Evolutionary conservation across 2,113 vertebrate genomes (phyloP).

Genomic region (Lamprotornis superbus): DNA sequence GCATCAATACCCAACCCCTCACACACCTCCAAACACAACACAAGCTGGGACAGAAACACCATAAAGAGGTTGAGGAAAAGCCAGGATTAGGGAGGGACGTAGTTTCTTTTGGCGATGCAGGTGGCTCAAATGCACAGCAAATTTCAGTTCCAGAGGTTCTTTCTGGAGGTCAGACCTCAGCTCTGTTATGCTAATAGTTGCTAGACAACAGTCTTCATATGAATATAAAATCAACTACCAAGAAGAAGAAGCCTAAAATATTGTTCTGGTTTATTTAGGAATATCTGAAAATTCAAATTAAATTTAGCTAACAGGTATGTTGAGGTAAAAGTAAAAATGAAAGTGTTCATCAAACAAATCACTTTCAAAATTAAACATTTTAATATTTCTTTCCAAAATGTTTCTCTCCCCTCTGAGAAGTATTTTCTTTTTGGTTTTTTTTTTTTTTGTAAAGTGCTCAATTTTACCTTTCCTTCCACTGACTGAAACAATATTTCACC

Average conservation of each 20-base stretch:
- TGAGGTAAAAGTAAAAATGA: not conserved
- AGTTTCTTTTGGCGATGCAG: not conserved
- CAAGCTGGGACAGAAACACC: not conserved
- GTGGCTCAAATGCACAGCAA: not conserved
- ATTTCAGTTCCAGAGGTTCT: not conserved
- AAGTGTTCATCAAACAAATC: not conserved
- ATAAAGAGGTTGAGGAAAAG: not conserved
- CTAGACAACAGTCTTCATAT: not conserved
- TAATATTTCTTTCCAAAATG: not conserved
- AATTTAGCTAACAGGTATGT: not conserved
- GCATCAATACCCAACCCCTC: fast-evolving
- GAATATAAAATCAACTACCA: not conserved
- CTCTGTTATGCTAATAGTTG: not conserved
- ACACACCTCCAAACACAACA: fast-evolving
- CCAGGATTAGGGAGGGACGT: not conserved
- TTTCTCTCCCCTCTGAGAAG: not conserved
- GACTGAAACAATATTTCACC: not conserved
- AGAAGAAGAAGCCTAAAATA: not conserved
- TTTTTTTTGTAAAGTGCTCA: not conserved
- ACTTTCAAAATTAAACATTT: not conserved
- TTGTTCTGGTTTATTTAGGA: not conserved
- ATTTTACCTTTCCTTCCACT: not conserved
- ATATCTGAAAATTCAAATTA: not conserved
- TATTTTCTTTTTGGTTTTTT: not conserved
- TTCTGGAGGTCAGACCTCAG: not conserved